Percentiles rank a stretch among this genome's conserved stretches.
Conservation (phyloP, 2,888 invertebrate genomes). For the Fragum fragum region DNA sequence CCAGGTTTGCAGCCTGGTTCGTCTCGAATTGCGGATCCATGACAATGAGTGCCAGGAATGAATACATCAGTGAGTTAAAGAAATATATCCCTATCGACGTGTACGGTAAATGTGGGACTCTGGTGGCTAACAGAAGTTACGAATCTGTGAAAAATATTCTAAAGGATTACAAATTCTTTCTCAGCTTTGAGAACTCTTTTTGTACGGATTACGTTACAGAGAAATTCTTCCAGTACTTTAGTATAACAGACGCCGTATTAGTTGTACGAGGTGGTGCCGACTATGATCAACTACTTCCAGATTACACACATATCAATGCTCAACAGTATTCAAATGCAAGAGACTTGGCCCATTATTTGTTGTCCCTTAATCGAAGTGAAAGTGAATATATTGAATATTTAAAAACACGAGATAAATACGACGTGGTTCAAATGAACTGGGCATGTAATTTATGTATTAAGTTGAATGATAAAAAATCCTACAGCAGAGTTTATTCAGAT, state of each 20-base stretch:
- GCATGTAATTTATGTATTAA: constrained; percentile 33
- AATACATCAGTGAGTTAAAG: constrained; percentile 22
- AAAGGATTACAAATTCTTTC: constrained; percentile 23
- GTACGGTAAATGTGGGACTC: constrained; percentile 19
- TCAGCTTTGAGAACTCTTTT: constrained; percentile 27
- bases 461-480: constrained; percentile 31
- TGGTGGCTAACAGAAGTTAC: not conserved
- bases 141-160: not conserved
- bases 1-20: constrained; percentile 5
- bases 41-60: constrained; percentile 19
- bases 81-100: constrained; percentile 25
- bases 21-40: constrained; percentile 18
- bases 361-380: constrained; percentile 39
- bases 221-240: constrained; percentile 22
- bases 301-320: constrained; percentile 31
- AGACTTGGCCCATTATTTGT: constrained; percentile 14
- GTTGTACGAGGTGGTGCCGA: constrained; percentile 41
- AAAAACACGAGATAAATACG: constrained; percentile 28
- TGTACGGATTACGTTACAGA: constrained; percentile 30
- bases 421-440: constrained; percentile 4
- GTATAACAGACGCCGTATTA: constrained; percentile 16
- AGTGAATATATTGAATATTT: constrained; percentile 30
- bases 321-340: constrained; percentile 6
- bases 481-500: constrained; percentile 18
- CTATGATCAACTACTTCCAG: constrained; percentile 32